Base-by-base conservation (phyloP, 2,797 vertebrate species). In the Parauchenoglanis punctatus region DNA sequence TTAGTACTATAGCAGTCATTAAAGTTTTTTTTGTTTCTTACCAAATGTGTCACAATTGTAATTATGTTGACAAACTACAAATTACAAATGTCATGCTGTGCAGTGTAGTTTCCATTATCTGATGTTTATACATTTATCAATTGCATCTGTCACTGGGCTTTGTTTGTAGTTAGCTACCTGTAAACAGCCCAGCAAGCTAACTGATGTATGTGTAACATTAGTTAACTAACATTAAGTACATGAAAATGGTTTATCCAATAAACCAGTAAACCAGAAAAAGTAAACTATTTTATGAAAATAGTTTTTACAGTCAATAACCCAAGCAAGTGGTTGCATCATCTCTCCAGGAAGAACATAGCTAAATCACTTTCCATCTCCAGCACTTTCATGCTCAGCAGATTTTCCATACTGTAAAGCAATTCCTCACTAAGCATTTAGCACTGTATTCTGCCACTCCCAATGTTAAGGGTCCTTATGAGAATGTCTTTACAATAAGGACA, bases 391-490 rank as follows among this genome's bases (percentile, higher is more conserved):
- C 56, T 25, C 28, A 7, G 5, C n/a, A 54, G 49, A 77, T 61
- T 65, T 82, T 82, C 44, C 81, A 65, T 31, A 65, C 23, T 28
- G 40, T 67, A 65, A 65, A 65, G 59, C 81, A 82, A 28, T 49
- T 49, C 23, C 81, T 31, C 20, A 40, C 56, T 28, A 65, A 20
- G 59, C 18, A 18, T 67, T 63, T 46, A 63, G 80, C 59, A 63
- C 40, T 46, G 59, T 52, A 31, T 82, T 67, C 81, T 31, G n/a
- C 61, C 61, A 31, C 46, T 18, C 8, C 46, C 25, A 18, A 20
- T 23, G 6, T 67, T 44, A 83, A 18, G 7, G 44, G 44, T 49
- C 59, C 35, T 44, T 61, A 61, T 80, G 18, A 20, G 49, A 7
- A 1, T 31, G 75, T 78, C 7, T 44, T 81, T n/a, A 35, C 10